phyloP scores from a whole-genome alignment of 2,113 vertebrate genomes.

The Sinocyclocheilus grahami region DNA sequence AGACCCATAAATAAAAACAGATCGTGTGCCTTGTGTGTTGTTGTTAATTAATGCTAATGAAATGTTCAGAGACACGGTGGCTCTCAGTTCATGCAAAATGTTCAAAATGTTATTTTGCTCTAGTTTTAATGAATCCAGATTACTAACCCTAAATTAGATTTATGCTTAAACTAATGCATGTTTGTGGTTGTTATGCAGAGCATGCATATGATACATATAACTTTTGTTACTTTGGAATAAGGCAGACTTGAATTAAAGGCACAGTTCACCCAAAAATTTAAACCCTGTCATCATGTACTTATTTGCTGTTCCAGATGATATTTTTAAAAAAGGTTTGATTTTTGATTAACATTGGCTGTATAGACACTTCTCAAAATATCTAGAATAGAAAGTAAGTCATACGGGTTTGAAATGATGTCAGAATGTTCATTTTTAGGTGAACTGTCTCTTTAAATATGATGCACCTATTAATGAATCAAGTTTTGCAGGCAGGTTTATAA shows the following conservation, averaged over 20 bases:
- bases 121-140: not conserved
- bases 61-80: not conserved
- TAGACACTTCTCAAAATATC: not conserved
- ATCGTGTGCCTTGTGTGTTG: not conserved
- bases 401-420: not conserved
- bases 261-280: not conserved
- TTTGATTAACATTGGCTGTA: not conserved
- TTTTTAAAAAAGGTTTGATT: not conserved
- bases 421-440: not conserved
- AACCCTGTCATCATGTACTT: not conserved
- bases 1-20: not conserved
- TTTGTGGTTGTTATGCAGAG: not conserved
- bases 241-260: not conserved
- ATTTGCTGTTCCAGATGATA: not conserved
- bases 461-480: not conserved
- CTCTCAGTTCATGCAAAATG: not conserved
- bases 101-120: not conserved
- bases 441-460: not conserved
- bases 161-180: not conserved
- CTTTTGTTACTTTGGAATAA: not conserved
- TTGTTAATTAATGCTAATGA: not conserved
- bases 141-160: no score
- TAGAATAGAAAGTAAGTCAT: not conserved
- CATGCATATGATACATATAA: not conserved
- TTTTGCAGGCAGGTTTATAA: not conserved